Base-by-base conservation (phyloP, 1,140 invertebrate species). In the Apis cerana region DNA sequence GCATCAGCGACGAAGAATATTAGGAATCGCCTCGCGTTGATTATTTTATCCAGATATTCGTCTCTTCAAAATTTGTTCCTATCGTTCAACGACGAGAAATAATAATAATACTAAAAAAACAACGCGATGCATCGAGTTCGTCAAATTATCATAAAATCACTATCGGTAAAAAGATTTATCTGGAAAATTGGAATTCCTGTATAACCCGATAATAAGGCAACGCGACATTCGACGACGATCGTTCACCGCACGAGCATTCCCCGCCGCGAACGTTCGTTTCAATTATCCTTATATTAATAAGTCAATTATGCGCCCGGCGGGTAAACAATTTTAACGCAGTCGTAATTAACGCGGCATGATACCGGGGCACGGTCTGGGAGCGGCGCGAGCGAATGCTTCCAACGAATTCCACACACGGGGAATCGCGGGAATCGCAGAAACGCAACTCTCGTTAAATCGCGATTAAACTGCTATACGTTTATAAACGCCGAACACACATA, bases 371-470 rank as follows among this genome's bases (percentile, higher is more conserved):
- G 71, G 56, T 19, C 23, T 58, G 67, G 65, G 76, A 50, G 54
- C 15, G 33, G 48, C 21, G 27, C 75, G 50, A 43, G 74, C 74
- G 13, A 68, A 8, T 58, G 75, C 52, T 10, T 19, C 65, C 61
- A 74, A 80, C 79, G 52, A 86, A 85, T 86, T 85, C 85, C 79
- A 58, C 50, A 43, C 50, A 19, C 19, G 12, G 56, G 33, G 71
- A 74, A 85, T 86, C 83, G 84, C 69, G n/a, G 68, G 68, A 70
- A 84, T 86, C 82, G 77, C 67, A 80, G 78, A 80, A 80, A 80
- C 78, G 58, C 69, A 65, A 72, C 69, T 80, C 78, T 74, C 74
- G 78, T 80, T 80, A 80, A 80, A 74, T 75, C 70, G 50, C 79
- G 70, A 80, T 80, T 80, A 80, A 68, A 80, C 23, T 43, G 56